These are phyloP conservation scores for Lucilia cuprina DNA, from an alignment of 1,140 invertebrate species.

Conservation along the genomic window DNA sequence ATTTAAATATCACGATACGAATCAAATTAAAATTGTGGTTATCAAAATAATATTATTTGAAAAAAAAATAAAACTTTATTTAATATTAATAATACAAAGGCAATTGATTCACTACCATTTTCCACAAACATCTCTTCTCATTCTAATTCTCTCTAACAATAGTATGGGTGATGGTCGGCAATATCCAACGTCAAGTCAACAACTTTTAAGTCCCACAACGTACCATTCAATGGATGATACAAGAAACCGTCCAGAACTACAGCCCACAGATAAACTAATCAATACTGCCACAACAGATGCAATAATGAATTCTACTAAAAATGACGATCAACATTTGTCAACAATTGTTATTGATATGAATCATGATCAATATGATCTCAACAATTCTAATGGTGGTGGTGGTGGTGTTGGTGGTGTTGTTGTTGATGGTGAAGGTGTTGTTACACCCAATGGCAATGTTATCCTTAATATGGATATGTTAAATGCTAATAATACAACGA, in stretches of 20 bases:
- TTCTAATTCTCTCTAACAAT: slow-evolving; percentile 56
- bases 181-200: slow-evolving; percentile 82
- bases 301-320: neutral
- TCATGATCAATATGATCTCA: slow-evolving; percentile 16
- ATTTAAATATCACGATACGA: neutral
- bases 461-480: neutral
- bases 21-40: neutral
- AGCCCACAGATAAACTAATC: slow-evolving; percentile 59
- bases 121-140: neutral
- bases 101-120: neutral
- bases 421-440: neutral
- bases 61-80: neutral
- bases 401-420: too few species aligned
- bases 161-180: slow-evolving; percentile 89
- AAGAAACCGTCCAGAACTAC: slow-evolving; percentile 74
- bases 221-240: slow-evolving; percentile 92
- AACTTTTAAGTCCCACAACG: slow-evolving; percentile 64
- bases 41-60: neutral
- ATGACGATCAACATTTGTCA: slow-evolving; percentile 37
- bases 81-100: neutral
- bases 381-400: slow-evolving; percentile 15
- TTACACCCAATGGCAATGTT: slow-evolving; percentile 25
- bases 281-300: slow-evolving; percentile 36
- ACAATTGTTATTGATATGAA: slow-evolving; percentile 28
- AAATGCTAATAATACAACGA: neutral